Evolutionary conservation across 2,888 invertebrate species (phyloP).

Genomic region (Augiades crinisus): DNA sequence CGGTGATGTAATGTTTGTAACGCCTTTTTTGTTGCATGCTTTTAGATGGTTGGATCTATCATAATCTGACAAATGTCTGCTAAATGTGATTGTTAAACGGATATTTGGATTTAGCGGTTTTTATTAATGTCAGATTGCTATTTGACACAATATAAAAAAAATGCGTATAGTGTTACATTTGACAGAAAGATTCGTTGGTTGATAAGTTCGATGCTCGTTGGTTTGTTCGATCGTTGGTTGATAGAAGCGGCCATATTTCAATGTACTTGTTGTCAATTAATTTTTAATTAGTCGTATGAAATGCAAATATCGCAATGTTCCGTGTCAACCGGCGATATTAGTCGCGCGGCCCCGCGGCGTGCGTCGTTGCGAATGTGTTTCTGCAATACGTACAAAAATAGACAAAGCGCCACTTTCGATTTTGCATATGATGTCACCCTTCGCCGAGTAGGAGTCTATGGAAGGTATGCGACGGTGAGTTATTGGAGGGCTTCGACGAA

Average conservation of each 20-base stretch:
- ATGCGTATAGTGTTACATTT: no score
- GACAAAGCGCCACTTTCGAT: constrained; percentile 57
- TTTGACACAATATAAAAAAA: no score
- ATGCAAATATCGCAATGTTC: background rate
- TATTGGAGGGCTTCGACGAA: background rate
- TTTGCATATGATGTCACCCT: constrained; percentile 61
- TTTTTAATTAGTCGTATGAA: no score
- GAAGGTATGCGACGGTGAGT: constrained; percentile 8
- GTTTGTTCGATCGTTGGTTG: no score
- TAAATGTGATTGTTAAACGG: no score
- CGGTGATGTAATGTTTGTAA: constrained; percentile 4
- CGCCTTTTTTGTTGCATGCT: background rate
- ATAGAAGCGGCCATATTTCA: no score
- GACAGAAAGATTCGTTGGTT: no score
- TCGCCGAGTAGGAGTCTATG: constrained; percentile 41
- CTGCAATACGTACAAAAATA: constrained; percentile 32
- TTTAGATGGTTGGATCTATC: background rate
- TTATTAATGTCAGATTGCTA: no score
- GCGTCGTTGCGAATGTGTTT: constrained; percentile 21
- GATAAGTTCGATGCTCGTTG: no score
- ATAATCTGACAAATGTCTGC: no score
- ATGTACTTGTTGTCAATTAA: no score
- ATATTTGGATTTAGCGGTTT: no score
- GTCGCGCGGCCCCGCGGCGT: constrained; percentile 1
- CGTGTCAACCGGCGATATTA: background rate